These are phyloP conservation scores for Thunnus albacares DNA, from an alignment of 2,797 vertebrate genomes.

Conservation along the genomic window DNA sequence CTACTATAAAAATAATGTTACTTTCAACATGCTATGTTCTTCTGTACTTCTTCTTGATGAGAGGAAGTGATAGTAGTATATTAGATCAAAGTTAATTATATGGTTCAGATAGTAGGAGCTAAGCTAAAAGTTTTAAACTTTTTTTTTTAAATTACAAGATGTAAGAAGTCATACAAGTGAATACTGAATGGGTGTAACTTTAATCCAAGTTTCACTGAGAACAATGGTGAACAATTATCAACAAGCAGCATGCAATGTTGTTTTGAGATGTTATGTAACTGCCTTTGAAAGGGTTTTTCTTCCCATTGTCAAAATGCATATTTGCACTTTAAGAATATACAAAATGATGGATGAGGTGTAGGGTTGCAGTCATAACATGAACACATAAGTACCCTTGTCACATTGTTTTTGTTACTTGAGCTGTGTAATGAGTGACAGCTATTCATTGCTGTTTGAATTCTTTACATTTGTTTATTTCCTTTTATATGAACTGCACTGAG, in stretches of 20 bases:
- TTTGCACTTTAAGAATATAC: not conserved
- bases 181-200: too few species aligned
- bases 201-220: not conserved
- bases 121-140: too few species aligned
- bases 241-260: not conserved
- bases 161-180: not conserved
- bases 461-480: not conserved
- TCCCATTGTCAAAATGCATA: conserved; percentile 12
- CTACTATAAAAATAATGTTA: not conserved
- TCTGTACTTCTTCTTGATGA: too few species aligned
- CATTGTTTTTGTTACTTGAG: not conserved
- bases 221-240: not conserved
- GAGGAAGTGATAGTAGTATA: too few species aligned
- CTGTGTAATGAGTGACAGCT: not conserved
- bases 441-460: not conserved
- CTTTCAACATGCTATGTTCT: too few species aligned
- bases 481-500: not conserved
- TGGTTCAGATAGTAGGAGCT: too few species aligned
- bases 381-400: rapidly evolving
- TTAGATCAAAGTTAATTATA: too few species aligned
- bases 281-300: conserved; percentile 12
- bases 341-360: conserved; percentile 24
- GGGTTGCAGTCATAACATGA: not conserved
- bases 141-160: not conserved
- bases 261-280: conserved; percentile 26